These are phyloP conservation scores for Scelioninae gen. 1 DNA, from an alignment of 2,888 invertebrate species.

Conservation along the genomic window DNA sequence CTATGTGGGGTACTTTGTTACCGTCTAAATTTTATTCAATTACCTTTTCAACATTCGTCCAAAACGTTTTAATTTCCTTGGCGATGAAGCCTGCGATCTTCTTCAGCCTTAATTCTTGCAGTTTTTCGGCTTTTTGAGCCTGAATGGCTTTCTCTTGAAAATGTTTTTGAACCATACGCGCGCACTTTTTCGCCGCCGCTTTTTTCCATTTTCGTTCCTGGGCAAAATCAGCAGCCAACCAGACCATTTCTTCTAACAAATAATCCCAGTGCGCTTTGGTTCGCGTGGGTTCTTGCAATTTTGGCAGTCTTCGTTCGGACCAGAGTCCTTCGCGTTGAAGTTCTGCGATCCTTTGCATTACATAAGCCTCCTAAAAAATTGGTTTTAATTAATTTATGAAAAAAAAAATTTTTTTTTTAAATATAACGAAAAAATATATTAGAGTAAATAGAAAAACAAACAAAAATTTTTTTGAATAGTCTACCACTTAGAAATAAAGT, in stretches of 20 bases:
- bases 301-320: slow-evolving; percentile 96
- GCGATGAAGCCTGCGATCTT: slow-evolving; percentile 95
- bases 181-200: slow-evolving; percentile 96
- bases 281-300: slow-evolving; percentile 94
- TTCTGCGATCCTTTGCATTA: slow-evolving; percentile 95
- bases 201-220: slow-evolving; percentile 99
- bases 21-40: background rate
- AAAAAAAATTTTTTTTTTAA: no score
- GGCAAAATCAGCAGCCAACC: slow-evolving; percentile 98
- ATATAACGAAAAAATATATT: no score
- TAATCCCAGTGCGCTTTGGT: slow-evolving; percentile 99
- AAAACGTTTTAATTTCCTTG: slow-evolving; percentile 96
- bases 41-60: slow-evolving; percentile 98
- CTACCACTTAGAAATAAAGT: no score
- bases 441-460: no score
- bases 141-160: slow-evolving; percentile 96
- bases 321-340: slow-evolving; percentile 97
- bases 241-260: slow-evolving; percentile 98
- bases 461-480: no score
- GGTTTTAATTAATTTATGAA: no score
- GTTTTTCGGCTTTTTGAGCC: slow-evolving; percentile 95
- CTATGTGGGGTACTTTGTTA: slow-evolving; percentile 79
- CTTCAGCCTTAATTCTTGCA: slow-evolving; percentile 93
- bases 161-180: slow-evolving; percentile 95
- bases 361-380: slow-evolving; percentile 94